Evolutionary conservation across 1,140 invertebrate genomes (phyloP).

Genomic region (Bactericera cockerelli): DNA sequence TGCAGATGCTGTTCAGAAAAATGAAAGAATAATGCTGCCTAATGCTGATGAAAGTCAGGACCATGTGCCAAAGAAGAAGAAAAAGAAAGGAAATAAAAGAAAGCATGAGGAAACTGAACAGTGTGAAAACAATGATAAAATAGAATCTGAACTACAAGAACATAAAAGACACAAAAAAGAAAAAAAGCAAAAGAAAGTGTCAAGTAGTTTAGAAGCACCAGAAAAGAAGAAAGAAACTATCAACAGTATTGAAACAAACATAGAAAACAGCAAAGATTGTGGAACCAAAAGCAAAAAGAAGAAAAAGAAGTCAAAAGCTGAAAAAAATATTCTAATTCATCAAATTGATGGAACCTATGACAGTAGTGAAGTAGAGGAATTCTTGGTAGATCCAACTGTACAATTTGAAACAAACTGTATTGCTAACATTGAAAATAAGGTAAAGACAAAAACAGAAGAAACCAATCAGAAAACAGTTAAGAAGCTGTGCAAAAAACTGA

Average conservation of each 20-base stretch:
- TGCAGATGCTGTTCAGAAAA: not conserved
- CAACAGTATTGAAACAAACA: not conserved
- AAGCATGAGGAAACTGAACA: not conserved
- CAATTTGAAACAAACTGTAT: too few relatives aligned
- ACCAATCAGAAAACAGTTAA: too few relatives aligned
- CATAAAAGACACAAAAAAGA: too few relatives aligned
- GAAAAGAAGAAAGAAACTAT: not conserved
- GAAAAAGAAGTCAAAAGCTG: not conserved
- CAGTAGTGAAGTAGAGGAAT: not conserved
- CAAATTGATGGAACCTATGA: not conserved
- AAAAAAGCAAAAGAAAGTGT: not conserved
- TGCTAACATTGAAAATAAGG: too few relatives aligned
- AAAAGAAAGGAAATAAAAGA: not conserved
- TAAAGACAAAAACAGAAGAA: too few relatives aligned
- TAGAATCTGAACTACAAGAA: not conserved
- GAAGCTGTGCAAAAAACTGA: too few relatives aligned
- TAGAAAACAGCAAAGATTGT: not conserved
- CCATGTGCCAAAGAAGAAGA: not conserved
- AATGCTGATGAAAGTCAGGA: not conserved
- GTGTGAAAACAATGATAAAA: constrained; percentile 1
- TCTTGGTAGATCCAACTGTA: not conserved
- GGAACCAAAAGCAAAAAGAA: not conserved
- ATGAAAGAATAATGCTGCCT: too few relatives aligned
- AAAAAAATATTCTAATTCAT: not conserved
- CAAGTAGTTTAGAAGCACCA: not conserved